Evolutionary conservation across 1,140 invertebrate species (phyloP).

Genomic region (Ruditapes philippinarum): DNA sequence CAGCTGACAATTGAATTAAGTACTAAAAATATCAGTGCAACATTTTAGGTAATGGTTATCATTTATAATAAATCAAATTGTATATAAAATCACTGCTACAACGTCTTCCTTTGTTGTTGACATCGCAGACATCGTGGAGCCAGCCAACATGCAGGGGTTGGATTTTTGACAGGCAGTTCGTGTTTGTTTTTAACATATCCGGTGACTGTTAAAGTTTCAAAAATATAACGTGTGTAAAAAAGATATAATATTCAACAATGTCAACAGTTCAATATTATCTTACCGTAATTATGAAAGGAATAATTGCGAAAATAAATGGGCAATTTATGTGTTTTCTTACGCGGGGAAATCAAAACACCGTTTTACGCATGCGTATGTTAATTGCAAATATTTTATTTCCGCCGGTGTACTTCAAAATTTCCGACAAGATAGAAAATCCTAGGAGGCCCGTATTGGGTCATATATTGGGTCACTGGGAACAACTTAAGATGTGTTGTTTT

Average conservation of each 20-base stretch:
- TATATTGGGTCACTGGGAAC: too few species aligned
- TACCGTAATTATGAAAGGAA: neutral
- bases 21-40: too few species aligned
- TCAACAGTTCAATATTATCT: neutral
- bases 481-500: too few species aligned
- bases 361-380: slow-evolving; percentile 70
- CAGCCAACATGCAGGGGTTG: neutral
- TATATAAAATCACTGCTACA: neutral
- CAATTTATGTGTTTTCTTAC: slow-evolving; percentile 63
- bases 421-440: neutral
- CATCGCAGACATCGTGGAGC: slow-evolving; percentile 59
- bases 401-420: slow-evolving; percentile 8
- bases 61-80: too few species aligned
- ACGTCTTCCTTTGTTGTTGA: neutral
- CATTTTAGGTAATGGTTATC: too few species aligned
- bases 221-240: neutral
- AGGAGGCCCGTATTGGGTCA: neutral
- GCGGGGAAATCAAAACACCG: slow-evolving; percentile 71
- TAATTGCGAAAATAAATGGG: slow-evolving; percentile 26
- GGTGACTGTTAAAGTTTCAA: too few species aligned
- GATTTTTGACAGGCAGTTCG: neutral
- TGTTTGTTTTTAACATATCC: neutral
- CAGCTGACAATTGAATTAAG: too few species aligned
- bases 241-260: too few species aligned
- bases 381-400: slow-evolving; percentile 52